A percentile compares a stretch with the other conserved stretches of the same genome.
Evolutionary conservation across 2,797 vertebrate genomes (phyloP).

Genomic region (Labeo calbasu): DNA sequence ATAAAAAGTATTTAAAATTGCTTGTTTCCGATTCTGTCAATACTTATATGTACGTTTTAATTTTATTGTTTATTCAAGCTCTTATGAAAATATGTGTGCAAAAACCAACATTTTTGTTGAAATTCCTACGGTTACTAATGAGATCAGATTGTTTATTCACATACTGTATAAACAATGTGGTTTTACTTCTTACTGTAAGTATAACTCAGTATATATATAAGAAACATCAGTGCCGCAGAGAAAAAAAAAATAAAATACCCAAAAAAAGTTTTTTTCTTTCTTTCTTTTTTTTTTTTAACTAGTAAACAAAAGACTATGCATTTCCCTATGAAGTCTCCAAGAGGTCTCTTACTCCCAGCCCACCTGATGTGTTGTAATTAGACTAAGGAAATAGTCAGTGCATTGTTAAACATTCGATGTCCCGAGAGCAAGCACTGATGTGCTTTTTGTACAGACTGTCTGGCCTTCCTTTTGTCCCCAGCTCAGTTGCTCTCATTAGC

Average conservation of each 20-base stretch:
- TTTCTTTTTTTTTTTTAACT: background rate
- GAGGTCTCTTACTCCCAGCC: slow-evolving; percentile 37
- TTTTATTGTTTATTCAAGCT: background rate
- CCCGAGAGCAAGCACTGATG: slow-evolving; percentile 30
- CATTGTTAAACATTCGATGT: slow-evolving; percentile 17
- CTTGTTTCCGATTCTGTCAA: too few species aligned
- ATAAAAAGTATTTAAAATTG: background rate
- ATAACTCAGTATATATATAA: background rate
- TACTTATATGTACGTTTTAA: background rate
- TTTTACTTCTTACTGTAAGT: too few species aligned
- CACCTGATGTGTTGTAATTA: slow-evolving; percentile 48
- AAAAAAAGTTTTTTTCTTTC: too few species aligned
- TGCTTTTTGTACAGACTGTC: slow-evolving; percentile 13
- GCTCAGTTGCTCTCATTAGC: slow-evolving; percentile 46
- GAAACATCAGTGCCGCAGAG: background rate
- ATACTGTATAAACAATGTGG: background rate
- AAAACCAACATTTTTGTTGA: background rate
- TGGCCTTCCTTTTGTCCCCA: slow-evolving; percentile 28
- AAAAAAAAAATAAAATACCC: too few species aligned
- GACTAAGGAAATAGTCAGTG: slow-evolving; percentile 13
- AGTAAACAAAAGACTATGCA: slow-evolving; percentile 29
- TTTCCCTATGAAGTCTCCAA: background rate
- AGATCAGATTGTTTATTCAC: background rate
- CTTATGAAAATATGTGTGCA: background rate
- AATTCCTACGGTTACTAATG: background rate